Evolutionary conservation across 2,113 vertebrate genomes (phyloP).

Genomic region (Podarcis cretensis): DNA sequence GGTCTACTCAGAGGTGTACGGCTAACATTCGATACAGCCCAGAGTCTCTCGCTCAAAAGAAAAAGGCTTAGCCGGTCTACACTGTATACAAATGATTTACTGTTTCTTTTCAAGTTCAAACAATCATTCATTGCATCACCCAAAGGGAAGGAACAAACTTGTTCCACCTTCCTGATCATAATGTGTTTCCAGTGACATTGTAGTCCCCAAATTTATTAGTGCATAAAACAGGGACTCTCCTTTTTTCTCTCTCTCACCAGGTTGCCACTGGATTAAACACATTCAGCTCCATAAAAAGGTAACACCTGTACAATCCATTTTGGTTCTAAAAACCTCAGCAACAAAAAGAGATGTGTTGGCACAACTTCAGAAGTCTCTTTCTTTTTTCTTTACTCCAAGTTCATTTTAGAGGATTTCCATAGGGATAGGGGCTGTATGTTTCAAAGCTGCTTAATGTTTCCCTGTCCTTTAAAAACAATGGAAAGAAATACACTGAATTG

Average conservation of each 20-base stretch:
- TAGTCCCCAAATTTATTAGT: conserved; percentile 33
- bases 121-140: neutral
- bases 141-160: neutral
- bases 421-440: neutral
- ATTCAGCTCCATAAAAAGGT: neutral
- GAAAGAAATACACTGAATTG: neutral
- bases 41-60: neutral
- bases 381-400: neutral
- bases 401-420: conserved; percentile 26
- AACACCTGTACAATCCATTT: conserved; percentile 37
- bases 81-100: neutral
- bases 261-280: conserved; percentile 3
- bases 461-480: neutral
- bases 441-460: neutral
- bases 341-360: conserved; percentile 6
- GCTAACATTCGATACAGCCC: neutral
- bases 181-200: neutral
- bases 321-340: conserved; percentile 36
- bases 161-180: neutral
- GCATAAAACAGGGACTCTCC: conserved; percentile 33
- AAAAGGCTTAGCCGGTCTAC: neutral
- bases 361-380: conserved; percentile 2
- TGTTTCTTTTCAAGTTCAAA: neutral
- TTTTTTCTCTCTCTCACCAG: neutral
- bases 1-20: too few relatives aligned